phyloP scores from a whole-genome alignment of 2,888 invertebrate genomes.

The Agapostemon virescens region DNA sequence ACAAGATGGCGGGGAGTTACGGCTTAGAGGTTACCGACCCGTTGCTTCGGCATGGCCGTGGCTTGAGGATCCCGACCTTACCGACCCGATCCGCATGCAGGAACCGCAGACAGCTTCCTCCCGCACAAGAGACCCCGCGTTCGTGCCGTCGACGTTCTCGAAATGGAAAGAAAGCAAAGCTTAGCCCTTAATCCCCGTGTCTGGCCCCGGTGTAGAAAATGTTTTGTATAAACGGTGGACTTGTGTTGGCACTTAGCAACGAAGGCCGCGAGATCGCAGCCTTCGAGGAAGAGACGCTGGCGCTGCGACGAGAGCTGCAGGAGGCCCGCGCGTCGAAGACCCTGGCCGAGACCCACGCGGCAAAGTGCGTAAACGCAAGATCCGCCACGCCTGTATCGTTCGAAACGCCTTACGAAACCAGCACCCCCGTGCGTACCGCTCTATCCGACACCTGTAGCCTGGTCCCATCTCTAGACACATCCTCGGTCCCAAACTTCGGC shows the following conservation, averaged over 20 bases:
- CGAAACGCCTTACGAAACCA: constrained; percentile 74
- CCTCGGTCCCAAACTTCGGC: constrained; percentile 25
- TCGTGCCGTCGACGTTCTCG: constrained; percentile 3
- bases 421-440: constrained; percentile 78
- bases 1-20: too few relatives aligned
- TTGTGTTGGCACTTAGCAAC: constrained; percentile 70
- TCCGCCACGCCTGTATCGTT: constrained; percentile 72
- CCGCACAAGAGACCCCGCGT: background rate
- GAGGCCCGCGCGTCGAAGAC: constrained; percentile 77
- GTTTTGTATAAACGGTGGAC: constrained; percentile 50
- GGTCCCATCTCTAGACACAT: constrained; percentile 30
- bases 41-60: background rate
- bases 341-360: constrained; percentile 73
- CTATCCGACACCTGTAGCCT: constrained; percentile 62
- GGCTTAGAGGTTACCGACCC: too few relatives aligned
- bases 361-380: constrained; percentile 78
- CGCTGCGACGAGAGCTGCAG: constrained; percentile 77
- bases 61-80: background rate
- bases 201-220: constrained; percentile 4
- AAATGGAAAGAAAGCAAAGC: background rate
- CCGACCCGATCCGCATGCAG: background rate
- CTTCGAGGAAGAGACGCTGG: constrained; percentile 78
- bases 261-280: constrained; percentile 78
- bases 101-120: constrained; percentile 5
- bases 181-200: constrained; percentile 1